These are phyloP conservation scores for Apodemus speciosus DNA, from an alignment of 2,113 vertebrate species.

Conservation along the genomic window DNA sequence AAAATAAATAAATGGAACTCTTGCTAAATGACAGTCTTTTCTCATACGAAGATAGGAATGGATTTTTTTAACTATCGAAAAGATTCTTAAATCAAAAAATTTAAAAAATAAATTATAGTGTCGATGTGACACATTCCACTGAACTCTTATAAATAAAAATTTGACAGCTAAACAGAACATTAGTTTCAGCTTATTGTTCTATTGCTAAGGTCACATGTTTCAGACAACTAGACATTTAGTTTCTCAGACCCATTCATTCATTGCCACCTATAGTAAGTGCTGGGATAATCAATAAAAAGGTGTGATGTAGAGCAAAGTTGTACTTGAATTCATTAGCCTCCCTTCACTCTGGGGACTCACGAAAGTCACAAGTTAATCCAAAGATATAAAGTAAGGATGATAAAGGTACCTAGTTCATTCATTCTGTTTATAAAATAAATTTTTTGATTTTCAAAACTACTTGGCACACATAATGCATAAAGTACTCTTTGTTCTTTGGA, in stretches of 20 bases:
- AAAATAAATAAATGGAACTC: not conserved
- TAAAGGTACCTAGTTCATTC: not conserved
- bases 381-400: not conserved
- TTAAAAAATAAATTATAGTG: slow-evolving; percentile 29
- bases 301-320: not conserved
- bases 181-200: not conserved
- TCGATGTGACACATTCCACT: not conserved
- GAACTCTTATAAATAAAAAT: not conserved
- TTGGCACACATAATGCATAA: not conserved
- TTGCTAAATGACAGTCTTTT: not conserved
- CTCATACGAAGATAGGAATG: not conserved
- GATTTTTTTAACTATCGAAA: not conserved
- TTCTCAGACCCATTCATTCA: not conserved
- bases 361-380: not conserved
- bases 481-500: not conserved
- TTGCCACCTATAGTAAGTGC: too few relatives aligned
- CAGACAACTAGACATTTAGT: not conserved
- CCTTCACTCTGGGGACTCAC: not conserved
- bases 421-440: not conserved
- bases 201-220: not conserved
- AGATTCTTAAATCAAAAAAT: not conserved
- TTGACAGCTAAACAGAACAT: not conserved
- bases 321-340: not conserved
- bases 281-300: too few relatives aligned
- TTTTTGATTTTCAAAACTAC: not conserved